Evolutionary conservation across 2,888 invertebrate species (phyloP).

Genomic region (Nephrocerus scutellatus): DNA sequence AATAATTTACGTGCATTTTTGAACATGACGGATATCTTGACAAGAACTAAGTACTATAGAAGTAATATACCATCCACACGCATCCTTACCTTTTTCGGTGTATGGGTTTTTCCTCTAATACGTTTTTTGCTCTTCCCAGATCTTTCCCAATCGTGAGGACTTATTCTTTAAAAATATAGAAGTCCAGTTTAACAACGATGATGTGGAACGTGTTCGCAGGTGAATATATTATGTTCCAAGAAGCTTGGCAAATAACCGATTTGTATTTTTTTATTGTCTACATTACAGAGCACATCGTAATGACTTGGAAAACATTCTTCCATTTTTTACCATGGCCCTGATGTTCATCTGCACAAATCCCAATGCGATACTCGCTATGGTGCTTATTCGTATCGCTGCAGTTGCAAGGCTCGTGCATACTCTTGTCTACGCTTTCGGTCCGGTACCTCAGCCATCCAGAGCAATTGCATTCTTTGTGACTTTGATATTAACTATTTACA

Average conservation of each 20-base stretch:
- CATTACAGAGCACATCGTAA: slow-evolving; percentile 58
- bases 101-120: not conserved
- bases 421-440: slow-evolving; percentile 56
- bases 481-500: slow-evolving; percentile 48
- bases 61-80: too few relatives aligned
- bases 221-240: slow-evolving; percentile 23
- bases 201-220: slow-evolving; percentile 50
- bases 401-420: slow-evolving; percentile 55
- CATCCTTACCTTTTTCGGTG: too few relatives aligned
- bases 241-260: not conserved
- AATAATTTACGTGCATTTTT: too few relatives aligned
- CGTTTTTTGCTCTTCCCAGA: slow-evolving; percentile 38
- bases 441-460: slow-evolving; percentile 55
- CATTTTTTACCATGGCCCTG: slow-evolving; percentile 53
- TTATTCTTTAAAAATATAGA: slow-evolving; percentile 39
- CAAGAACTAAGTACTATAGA: too few relatives aligned
- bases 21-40: too few relatives aligned
- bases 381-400: slow-evolving; percentile 53
- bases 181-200: slow-evolving; percentile 32
- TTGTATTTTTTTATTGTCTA: slow-evolving; percentile 1
- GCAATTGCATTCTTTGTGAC: slow-evolving; percentile 48
- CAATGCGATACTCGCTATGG: slow-evolving; percentile 47
- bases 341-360: slow-evolving; percentile 56
- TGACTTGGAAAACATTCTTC: slow-evolving; percentile 62
- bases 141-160: slow-evolving; percentile 54